Conservation (phyloP, 2,113 vertebrate genomes). For the Cyanistes caeruleus region DNA sequence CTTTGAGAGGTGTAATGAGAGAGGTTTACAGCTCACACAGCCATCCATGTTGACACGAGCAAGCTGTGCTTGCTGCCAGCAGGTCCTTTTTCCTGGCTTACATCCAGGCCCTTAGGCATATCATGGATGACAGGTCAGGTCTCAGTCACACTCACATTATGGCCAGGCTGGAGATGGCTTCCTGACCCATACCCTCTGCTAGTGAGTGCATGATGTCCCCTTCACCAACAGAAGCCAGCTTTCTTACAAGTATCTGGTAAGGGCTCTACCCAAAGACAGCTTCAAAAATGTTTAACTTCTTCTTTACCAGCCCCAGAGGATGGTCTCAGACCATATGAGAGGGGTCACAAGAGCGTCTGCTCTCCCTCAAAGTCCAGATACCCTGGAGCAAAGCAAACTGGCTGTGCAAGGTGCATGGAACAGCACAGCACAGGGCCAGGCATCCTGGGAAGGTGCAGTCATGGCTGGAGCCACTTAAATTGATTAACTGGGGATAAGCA, state of each 20-base stretch:
- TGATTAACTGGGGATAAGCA: background rate
- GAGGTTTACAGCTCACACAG: background rate
- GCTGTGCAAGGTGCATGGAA: background rate
- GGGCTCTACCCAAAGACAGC: background rate
- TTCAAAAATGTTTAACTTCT: background rate
- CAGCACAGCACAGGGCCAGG: rapidly evolving
- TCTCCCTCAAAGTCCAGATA: background rate
- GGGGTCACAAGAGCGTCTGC: background rate
- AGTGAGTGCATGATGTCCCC: rapidly evolving
- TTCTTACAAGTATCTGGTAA: background rate
- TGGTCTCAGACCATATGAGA: background rate
- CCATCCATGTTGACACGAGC: background rate
- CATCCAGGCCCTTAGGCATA: background rate
- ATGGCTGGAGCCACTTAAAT: background rate
- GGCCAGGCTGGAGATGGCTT: background rate
- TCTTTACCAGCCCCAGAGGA: background rate
- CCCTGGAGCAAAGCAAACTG: background rate
- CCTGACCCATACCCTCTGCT: background rate
- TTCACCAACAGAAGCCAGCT: background rate
- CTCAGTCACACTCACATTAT: background rate
- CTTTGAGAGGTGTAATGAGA: conserved; percentile 1
- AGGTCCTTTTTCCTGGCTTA: background rate
- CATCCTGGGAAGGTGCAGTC: background rate
- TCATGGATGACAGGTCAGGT: background rate
- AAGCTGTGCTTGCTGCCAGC: background rate